A percentile compares a stretch with the other conserved stretches of the same genome.
Evolutionary conservation across 1,140 invertebrate genomes (phyloP).

Genomic region (Araneus ventricosus): DNA sequence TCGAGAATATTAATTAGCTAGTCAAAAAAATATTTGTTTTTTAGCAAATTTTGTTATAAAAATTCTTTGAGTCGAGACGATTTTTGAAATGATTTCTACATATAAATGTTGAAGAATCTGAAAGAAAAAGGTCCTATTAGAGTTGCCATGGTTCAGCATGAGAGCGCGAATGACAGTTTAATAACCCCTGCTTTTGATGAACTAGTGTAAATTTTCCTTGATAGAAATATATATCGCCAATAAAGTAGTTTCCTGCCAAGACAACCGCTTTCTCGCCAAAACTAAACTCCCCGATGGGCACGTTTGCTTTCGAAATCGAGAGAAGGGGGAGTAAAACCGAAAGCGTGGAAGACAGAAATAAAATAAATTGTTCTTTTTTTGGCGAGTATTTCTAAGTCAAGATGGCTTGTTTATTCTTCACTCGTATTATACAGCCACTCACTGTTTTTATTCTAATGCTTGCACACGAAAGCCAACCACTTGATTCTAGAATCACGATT

Average conservation of each 20-base stretch:
- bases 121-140: too few relatives aligned
- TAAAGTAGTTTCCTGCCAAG: not conserved
- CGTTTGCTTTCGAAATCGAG: conserved; percentile 33
- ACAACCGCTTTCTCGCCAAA: not conserved
- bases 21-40: too few relatives aligned
- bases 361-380: conserved; percentile 64
- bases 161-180: too few relatives aligned
- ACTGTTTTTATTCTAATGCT: conserved; percentile 61
- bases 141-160: too few relatives aligned
- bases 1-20: too few relatives aligned
- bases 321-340: conserved; percentile 19
- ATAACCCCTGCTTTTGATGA: too few relatives aligned
- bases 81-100: too few relatives aligned
- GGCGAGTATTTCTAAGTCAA: conserved; percentile 43
- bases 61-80: too few relatives aligned
- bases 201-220: too few relatives aligned
- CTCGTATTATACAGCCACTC: conserved; percentile 37
- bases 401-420: conserved; percentile 58
- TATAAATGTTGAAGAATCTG: too few relatives aligned
- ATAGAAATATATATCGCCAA: too few relatives aligned
- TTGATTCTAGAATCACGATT: conserved; percentile 66
- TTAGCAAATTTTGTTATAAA: too few relatives aligned
- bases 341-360: conserved; percentile 45
- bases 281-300: not conserved
- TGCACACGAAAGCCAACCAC: conserved; percentile 37